Percentiles rank a stretch among this genome's conserved stretches.
phyloP scores from a whole-genome alignment of 2,113 vertebrate species.

The Lepus americanus region DNA sequence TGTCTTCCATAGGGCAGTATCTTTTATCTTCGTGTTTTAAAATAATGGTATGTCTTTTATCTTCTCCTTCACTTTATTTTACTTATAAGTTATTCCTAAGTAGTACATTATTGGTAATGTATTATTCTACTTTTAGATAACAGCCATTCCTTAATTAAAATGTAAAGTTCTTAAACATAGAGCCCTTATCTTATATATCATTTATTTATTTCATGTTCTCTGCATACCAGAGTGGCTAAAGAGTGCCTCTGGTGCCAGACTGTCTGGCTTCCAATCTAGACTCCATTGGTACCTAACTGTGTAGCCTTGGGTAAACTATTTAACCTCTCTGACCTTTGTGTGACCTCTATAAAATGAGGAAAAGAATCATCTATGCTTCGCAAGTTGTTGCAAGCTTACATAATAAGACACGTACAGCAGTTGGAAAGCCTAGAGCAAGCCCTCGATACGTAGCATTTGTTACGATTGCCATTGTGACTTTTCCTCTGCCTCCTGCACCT shows the following conservation, averaged over 20 bases:
- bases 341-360: not conserved
- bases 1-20: not conserved
- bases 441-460: not conserved
- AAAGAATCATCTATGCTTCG: not conserved
- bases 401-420: not conserved
- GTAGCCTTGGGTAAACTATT: not conserved
- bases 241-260: slow-evolving; percentile 5
- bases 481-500: not conserved
- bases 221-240: not conserved
- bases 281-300: not conserved
- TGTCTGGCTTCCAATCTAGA: not conserved
- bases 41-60: not conserved
- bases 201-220: slow-evolving; percentile 45
- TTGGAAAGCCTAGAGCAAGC: not conserved
- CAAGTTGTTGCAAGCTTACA: not conserved
- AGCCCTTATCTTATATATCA: slow-evolving; percentile 7
- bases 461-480: not conserved
- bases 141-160: not conserved
- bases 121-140: slow-evolving; percentile 30
- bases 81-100: not conserved
- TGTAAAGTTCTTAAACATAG: slow-evolving; percentile 25
- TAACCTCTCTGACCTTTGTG: slow-evolving; percentile 29
- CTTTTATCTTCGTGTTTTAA: not conserved
- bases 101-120: not conserved
- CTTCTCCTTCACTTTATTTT: slow-evolving; percentile 24